phyloP scores from a whole-genome alignment of 2,113 vertebrate species.

The Sinocyclocheilus anophthalmus region DNA sequence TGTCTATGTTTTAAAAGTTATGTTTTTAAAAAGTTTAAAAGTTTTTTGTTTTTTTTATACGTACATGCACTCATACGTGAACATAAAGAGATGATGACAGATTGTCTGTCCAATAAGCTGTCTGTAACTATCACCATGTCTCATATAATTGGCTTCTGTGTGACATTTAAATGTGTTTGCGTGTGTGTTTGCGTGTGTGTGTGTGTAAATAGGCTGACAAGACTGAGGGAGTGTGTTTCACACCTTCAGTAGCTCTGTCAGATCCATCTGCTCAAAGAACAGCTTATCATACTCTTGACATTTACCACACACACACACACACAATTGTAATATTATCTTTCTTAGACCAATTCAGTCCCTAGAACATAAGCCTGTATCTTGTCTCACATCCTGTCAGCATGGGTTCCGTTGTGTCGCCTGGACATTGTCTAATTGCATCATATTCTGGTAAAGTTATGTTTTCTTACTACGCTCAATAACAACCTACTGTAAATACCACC shows the following conservation, averaged over 20 bases:
- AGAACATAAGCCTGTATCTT: constrained; percentile 25
- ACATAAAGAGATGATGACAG: constrained; percentile 31
- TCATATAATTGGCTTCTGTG: constrained; percentile 56
- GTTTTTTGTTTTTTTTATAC: no score
- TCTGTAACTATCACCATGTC: constrained; percentile 56
- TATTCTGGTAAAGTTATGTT: constrained; percentile 23
- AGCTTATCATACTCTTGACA: constrained; percentile 49
- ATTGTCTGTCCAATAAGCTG: constrained; percentile 44
- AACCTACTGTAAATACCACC: constrained; percentile 19
- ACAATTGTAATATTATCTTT: constrained; percentile 19
- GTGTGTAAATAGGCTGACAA: constrained; percentile 44
- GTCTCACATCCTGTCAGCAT: constrained; percentile 26
- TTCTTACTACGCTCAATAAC: neutral
- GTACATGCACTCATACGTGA: neutral
- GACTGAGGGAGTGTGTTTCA: constrained; percentile 42
- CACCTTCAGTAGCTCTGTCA: constrained; percentile 52
- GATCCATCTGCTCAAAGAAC: constrained; percentile 55
- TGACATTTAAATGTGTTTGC: constrained; percentile 41
- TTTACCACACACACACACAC: constrained; percentile 46
- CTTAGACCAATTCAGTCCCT: constrained; percentile 20
- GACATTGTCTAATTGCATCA: constrained; percentile 17
- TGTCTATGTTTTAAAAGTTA: neutral
- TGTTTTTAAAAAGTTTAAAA: no score
- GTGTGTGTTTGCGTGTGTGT: neutral
- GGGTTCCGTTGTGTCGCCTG: neutral